These are phyloP conservation scores for Cephalopholis sonnerati DNA, from an alignment of 2,113 vertebrate genomes.

Conservation along the genomic window DNA sequence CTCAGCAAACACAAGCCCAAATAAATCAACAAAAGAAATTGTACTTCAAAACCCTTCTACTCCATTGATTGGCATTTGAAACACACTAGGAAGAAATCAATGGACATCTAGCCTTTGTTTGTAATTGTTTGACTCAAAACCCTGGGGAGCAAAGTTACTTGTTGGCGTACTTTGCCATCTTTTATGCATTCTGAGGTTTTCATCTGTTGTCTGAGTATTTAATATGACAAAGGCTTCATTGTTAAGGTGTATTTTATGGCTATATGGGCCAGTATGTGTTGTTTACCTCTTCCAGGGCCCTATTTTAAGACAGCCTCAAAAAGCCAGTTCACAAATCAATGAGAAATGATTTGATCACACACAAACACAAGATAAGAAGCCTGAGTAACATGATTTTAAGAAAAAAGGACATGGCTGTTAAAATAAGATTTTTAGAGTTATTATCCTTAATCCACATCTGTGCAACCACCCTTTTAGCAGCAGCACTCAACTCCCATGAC, in stretches of 20 bases:
- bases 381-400: neutral
- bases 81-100: slow-evolving; percentile 57
- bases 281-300: neutral
- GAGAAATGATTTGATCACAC: slow-evolving; percentile 1
- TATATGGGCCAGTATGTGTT: neutral
- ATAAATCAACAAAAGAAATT: slow-evolving; percentile 45
- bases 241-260: neutral
- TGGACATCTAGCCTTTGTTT: slow-evolving; percentile 54
- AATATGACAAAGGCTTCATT: neutral
- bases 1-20: slow-evolving; percentile 10
- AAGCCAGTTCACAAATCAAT: neutral
- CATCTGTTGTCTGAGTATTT: neutral
- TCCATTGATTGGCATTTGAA: slow-evolving; percentile 64
- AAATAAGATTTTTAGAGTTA: neutral
- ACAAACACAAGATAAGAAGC: neutral
- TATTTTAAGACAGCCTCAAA: neutral
- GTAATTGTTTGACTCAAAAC: slow-evolving; percentile 48
- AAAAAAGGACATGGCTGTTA: neutral
- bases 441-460: slow-evolving; percentile 10
- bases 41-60: slow-evolving; percentile 39
- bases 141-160: slow-evolving; percentile 25
- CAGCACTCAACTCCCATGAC: slow-evolving; percentile 17
- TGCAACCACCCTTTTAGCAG: neutral
- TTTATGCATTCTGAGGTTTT: slow-evolving; percentile 21
- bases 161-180: neutral